These are phyloP conservation scores for Diloba caeruleocephala DNA, from an alignment of 2,888 invertebrate genomes.

Conservation along the genomic window DNA sequence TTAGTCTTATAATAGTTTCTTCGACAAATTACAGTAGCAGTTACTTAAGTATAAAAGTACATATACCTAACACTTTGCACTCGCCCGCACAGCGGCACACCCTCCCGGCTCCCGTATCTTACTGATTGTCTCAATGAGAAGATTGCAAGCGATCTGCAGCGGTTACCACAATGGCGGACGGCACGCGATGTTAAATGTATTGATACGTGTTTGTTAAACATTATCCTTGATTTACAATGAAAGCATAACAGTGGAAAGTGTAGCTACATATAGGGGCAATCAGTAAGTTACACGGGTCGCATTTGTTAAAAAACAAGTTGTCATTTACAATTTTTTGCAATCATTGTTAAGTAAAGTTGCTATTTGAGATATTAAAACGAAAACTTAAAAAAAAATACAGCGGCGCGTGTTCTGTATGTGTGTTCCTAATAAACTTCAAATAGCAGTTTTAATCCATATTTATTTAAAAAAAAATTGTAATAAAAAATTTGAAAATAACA, in stretches of 20 bases:
- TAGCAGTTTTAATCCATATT: too few species aligned
- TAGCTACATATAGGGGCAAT: too few species aligned
- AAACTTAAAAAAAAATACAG: too few species aligned
- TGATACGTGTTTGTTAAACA: constrained; percentile 4
- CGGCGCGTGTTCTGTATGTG: too few species aligned
- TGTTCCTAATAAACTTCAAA: too few species aligned
- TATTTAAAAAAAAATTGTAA: too few species aligned
- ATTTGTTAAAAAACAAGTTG: too few species aligned
- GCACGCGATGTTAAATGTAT: constrained; percentile 55
- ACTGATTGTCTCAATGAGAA: constrained; percentile 73
- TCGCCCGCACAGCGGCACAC: constrained; percentile 54
- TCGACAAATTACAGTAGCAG: background rate
- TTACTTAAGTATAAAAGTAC: background rate
- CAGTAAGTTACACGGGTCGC: too few species aligned
- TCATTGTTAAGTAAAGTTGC: too few species aligned
- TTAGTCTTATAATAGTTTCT: constrained; percentile 4
- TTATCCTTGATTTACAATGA: constrained; percentile 3
- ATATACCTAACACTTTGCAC: constrained; percentile 13
- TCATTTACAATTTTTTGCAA: too few species aligned
- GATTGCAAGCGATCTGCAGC: constrained; percentile 62
- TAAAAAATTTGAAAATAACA: too few species aligned
- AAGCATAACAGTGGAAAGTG: background rate
- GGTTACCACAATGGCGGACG: constrained; percentile 48
- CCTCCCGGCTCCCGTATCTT: constrained; percentile 47
- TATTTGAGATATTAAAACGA: too few species aligned